A percentile compares a stretch with the other conserved stretches of the same genome.
Evolutionary conservation across 2,888 invertebrate species (phyloP).

Genomic region (Epirrhoe alternata): DNA sequence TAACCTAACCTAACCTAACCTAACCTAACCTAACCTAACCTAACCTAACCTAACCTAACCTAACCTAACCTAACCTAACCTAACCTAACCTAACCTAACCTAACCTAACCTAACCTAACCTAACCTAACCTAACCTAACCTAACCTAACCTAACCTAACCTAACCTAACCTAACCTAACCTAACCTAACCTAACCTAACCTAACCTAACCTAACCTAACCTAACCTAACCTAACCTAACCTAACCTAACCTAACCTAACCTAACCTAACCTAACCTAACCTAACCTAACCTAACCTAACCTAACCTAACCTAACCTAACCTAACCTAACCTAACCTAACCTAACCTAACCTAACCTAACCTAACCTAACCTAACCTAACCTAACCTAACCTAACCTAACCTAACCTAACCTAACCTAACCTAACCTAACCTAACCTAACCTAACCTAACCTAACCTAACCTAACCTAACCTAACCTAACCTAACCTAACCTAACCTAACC

Average conservation of each 20-base stretch:
- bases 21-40: constrained; percentile 45
- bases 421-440: constrained; percentile 39
- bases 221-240: constrained; percentile 38
- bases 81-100: constrained; percentile 38
- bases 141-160: constrained; percentile 41
- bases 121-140: constrained; percentile 37
- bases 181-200: constrained; percentile 40
- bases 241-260: constrained; percentile 36
- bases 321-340: constrained; percentile 35
- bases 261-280: constrained; percentile 36
- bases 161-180: constrained; percentile 41
- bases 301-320: constrained; percentile 39
- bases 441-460: constrained; percentile 39
- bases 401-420: constrained; percentile 36
- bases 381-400: constrained; percentile 34
- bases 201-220: constrained; percentile 41
- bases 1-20: constrained; percentile 43
- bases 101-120: constrained; percentile 37
- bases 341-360: constrained; percentile 36
- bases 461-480: constrained; percentile 39
- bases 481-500: constrained; percentile 39
- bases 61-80: constrained; percentile 38
- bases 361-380: constrained; percentile 37
- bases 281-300: constrained; percentile 35
- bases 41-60: constrained; percentile 41